Conservation (phyloP, 2,888 invertebrate genomes). For the Drosophila neonasuta region DNA sequence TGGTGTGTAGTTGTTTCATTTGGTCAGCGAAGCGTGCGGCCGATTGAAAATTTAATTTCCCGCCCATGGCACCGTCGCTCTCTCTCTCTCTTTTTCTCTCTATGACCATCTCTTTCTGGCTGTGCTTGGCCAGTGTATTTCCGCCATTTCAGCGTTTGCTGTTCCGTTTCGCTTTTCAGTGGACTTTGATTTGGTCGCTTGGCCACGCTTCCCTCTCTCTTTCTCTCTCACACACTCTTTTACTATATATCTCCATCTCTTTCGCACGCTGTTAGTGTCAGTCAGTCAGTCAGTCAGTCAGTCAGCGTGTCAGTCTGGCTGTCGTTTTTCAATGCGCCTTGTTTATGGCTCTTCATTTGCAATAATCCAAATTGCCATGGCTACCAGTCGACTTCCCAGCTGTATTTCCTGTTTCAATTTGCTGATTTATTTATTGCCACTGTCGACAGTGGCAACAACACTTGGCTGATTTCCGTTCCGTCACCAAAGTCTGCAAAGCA, state of each 20-base stretch:
- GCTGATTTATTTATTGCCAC: slow-evolving; percentile 72
- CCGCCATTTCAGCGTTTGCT: slow-evolving; percentile 58
- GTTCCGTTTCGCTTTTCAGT: slow-evolving; percentile 45
- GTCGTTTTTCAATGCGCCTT: slow-evolving; percentile 27
- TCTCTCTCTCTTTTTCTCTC: neutral
- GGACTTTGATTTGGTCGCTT: slow-evolving; percentile 44
- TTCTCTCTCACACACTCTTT: neutral
- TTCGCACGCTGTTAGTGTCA: neutral
- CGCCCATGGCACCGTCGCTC: slow-evolving; percentile 54
- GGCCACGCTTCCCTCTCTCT: neutral
- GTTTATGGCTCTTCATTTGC: slow-evolving; percentile 60
- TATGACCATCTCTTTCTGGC: slow-evolving; percentile 2
- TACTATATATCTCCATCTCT: neutral
- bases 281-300: neutral
- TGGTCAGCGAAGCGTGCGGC: slow-evolving; percentile 62
- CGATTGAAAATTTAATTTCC: slow-evolving; percentile 78
- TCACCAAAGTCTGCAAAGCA: slow-evolving; percentile 30
- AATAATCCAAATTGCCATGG: slow-evolving; percentile 71
- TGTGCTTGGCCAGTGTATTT: slow-evolving; percentile 60
- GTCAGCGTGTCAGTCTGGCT: slow-evolving; percentile 5
- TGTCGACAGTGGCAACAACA: slow-evolving; percentile 35
- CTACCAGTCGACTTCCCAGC: slow-evolving; percentile 64
- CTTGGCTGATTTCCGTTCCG: slow-evolving; percentile 51
- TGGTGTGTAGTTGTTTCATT: slow-evolving; percentile 46
- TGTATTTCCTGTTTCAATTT: slow-evolving; percentile 71